These are phyloP conservation scores for Nezara viridula DNA, from an alignment of 2,888 invertebrate species.

Conservation along the genomic window DNA sequence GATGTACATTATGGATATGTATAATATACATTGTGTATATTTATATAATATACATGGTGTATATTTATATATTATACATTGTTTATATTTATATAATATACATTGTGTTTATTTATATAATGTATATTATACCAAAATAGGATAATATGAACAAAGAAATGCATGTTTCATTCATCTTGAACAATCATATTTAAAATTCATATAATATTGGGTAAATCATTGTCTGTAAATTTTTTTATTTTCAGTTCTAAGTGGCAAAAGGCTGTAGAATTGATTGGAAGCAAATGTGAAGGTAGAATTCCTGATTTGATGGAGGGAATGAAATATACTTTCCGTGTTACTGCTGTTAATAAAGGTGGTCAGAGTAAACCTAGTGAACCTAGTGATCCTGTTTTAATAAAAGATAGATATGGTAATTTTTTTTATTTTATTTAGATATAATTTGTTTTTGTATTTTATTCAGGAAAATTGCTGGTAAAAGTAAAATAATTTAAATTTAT, in stretches of 20 bases:
- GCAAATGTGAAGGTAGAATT: constrained; percentile 88
- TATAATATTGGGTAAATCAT: background rate
- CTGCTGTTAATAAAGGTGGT: constrained; percentile 96
- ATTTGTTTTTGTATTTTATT: background rate
- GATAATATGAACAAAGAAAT: background rate
- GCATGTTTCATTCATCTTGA: background rate
- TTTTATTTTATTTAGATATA: background rate
- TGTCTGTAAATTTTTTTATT: constrained; percentile 11
- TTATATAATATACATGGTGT: no score
- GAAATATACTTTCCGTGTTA: constrained; percentile 95
- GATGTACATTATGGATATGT: no score
- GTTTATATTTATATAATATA: no score
- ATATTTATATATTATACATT: no score
- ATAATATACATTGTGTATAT: no score
- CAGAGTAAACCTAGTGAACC: constrained; percentile 87
- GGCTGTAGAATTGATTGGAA: constrained; percentile 88
- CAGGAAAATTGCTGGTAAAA: background rate
- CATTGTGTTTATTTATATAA: no score
- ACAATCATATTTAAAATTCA: background rate
- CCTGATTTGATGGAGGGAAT: constrained; percentile 93
- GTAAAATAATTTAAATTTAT: background rate
- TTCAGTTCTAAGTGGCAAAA: constrained; percentile 91
- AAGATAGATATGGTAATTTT: constrained; percentile 81
- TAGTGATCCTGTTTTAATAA: constrained; percentile 85
- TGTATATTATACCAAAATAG: no score